A percentile compares a stretch with the other conserved stretches of the same genome.
These are phyloP conservation scores for Eucidaris tribuloides DNA, from an alignment of 35 echinoderm and acorn worm species.

Conservation along the genomic window DNA sequence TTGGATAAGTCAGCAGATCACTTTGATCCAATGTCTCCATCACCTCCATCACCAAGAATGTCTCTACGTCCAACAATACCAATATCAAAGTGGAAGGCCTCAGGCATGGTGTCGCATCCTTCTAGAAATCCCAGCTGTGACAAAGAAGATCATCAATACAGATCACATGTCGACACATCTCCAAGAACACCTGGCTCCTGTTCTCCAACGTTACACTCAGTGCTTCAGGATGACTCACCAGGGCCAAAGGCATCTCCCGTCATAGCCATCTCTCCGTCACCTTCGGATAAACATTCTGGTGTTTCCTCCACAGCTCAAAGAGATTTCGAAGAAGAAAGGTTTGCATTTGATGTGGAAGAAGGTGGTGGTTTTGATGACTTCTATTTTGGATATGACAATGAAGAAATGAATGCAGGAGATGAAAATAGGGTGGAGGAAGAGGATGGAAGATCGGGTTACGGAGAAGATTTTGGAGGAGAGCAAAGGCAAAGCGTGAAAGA, in stretches of 20 bases:
- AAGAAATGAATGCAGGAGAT: not conserved
- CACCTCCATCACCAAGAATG: not conserved
- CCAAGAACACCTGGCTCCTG: too few relatives aligned
- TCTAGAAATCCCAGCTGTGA: too few relatives aligned
- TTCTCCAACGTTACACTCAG: not conserved
- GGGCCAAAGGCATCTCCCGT: not conserved
- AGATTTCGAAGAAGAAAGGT: not conserved
- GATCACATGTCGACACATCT: too few relatives aligned
- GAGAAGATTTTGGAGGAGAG: not conserved
- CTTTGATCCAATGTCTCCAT: not conserved
- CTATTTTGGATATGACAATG: not conserved
- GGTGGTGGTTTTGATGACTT: slow-evolving; percentile 23
- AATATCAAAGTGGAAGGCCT: too few relatives aligned
- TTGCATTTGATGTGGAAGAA: slow-evolving; percentile 39
- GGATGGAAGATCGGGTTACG: not conserved
- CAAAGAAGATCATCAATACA: too few relatives aligned
- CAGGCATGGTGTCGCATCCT: too few relatives aligned
- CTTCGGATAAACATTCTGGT: not conserved
- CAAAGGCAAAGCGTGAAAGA: not conserved
- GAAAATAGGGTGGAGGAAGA: not conserved
- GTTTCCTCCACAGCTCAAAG: not conserved
- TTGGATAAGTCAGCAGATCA: too few relatives aligned
- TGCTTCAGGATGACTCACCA: not conserved
- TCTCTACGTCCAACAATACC: too few relatives aligned
- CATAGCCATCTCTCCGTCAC: not conserved